phyloP scores from a whole-genome alignment of 1,140 invertebrate species.

The Papilio glaucus region DNA sequence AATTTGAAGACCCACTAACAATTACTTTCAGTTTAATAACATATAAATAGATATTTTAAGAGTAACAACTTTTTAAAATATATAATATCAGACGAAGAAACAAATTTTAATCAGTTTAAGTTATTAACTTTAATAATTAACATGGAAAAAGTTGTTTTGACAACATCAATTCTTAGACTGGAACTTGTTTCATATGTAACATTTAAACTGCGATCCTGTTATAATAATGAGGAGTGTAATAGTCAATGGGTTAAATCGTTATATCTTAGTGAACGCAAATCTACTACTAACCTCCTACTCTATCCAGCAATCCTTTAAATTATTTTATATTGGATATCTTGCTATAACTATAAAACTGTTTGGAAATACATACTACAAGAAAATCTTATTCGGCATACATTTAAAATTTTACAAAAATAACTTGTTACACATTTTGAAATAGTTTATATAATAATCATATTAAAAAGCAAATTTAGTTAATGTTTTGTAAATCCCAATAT shows the following conservation, averaged over 20 bases:
- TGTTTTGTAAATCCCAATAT: not conserved
- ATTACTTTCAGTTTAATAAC: not conserved
- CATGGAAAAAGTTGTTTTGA: not conserved
- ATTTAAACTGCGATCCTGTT: not conserved
- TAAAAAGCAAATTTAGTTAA: not conserved
- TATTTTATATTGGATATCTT: not conserved
- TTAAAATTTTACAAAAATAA: slow-evolving; percentile 2
- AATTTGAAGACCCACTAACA: not conserved
- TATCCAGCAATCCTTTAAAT: not conserved
- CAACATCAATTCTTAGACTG: not conserved
- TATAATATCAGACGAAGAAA: not conserved
- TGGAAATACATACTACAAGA: not conserved
- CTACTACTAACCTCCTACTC: no score
- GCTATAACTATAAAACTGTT: not conserved
- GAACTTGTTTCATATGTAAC: not conserved
- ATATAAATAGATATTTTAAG: slow-evolving; percentile 2
- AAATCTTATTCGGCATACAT: not conserved
- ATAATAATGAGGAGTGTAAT: not conserved
- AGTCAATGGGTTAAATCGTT: not conserved
- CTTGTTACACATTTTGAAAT: not conserved
- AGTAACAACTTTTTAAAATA: not conserved
- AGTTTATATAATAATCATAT: not conserved
- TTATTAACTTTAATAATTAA: not conserved
- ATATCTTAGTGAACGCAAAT: not conserved
- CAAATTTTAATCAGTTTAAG: not conserved